Base-by-base conservation (phyloP, 2,113 vertebrate genomes). In the Brachyhypopomus gauderio region DNA sequence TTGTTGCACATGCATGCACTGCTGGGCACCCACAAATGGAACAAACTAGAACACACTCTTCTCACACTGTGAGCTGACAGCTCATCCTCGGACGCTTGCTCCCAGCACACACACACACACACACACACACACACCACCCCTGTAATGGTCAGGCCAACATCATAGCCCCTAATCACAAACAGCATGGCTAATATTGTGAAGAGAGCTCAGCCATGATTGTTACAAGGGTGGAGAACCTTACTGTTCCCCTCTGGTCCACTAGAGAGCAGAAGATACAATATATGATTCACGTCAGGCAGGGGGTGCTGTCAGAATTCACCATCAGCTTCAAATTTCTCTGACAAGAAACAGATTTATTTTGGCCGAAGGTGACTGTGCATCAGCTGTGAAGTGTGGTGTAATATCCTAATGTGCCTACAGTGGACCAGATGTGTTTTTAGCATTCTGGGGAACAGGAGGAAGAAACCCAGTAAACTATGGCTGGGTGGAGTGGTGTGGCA, bases 31-130 rank as follows among this genome's bases (percentile, higher is more conserved):
- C 63, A 59, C 41, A 52, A 66, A 25, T 67, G 25, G 74, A 77
- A 41, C 75, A 77, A 55, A 55, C 75, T 77, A 25, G 75, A 77
- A 55, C 45, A 67, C 9, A 52, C 45, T 55, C 17, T 67, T n/a
- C 27, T 66, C 41, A 77, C 62, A 66, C 25, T 19, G 45, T 64
- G 38, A 11, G 62, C 25, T 66, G 62, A 52, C 75, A 77, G 75
- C 75, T 67, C 41, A 67, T 77, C 20, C 25, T 67, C 25, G n/a
- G n/a, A 25, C 48, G 25, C 62, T 36, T n/a, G 27, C 30, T 41
- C 19, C 11, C 66, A 70, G 20, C 36, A 41, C 36, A 41, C 41
- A 79, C 20, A 73, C 62, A 55, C 8, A 48, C 17, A 72, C 48
- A 59, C 73, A 58, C 41, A 58, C 1, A 16, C 4, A 60, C 56